Evolutionary conservation across 37 sponge, comb jelly and placozoan species (phyloP), one percentile per base, ranked within the genome.

Genomic region (Cladorhizidae sp.): DNA sequence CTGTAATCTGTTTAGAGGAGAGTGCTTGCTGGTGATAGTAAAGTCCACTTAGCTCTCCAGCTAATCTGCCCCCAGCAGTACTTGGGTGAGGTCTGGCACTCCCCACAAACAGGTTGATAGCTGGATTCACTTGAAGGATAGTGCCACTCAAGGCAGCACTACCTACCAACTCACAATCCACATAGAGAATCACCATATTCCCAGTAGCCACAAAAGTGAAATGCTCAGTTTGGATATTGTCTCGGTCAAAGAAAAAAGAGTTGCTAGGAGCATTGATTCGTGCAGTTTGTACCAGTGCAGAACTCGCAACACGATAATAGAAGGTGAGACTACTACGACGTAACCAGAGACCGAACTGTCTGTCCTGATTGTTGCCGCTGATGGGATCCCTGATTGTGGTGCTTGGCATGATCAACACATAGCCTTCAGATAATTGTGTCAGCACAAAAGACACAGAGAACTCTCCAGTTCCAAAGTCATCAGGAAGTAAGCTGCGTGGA

Each of bases 361-460:
- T 58, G 25, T 81, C 54, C 1, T 72, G 83, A 43, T 1, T 17
- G 42, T 25, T 5, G n/a, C n/a, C n/a, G 31, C 59, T 25, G 39
- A 75, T 31, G 65, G 26, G 62, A 78, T 25, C 58, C 41, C 52
- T 35, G 42, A 52, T 73, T 20, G 72, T 62, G 11, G n/a, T 9
- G 32, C 82, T 65, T 64, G 81, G 79, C 14, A 92, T 57, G 36
- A 80, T 57, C 32, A 92, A 33, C 0, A 82, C 42, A 84, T 55
- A 85, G 0, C 93, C 93, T 85, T 92, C 93, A 52, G 59, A 40
- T 20, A 12, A 38, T 31, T 73, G 64, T 54, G 55, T 71, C 7
- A 68, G 15, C 1, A 88, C 86, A 80, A 92, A 85, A 57, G 93
- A 81, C 1, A 92, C 40, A 41, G 92, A 74, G 67, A 85, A 92